Percentiles rank a stretch among this genome's conserved stretches.
Evolutionary conservation across 2,113 vertebrate genomes (phyloP).

Genomic region (Tapirus terrestris): DNA sequence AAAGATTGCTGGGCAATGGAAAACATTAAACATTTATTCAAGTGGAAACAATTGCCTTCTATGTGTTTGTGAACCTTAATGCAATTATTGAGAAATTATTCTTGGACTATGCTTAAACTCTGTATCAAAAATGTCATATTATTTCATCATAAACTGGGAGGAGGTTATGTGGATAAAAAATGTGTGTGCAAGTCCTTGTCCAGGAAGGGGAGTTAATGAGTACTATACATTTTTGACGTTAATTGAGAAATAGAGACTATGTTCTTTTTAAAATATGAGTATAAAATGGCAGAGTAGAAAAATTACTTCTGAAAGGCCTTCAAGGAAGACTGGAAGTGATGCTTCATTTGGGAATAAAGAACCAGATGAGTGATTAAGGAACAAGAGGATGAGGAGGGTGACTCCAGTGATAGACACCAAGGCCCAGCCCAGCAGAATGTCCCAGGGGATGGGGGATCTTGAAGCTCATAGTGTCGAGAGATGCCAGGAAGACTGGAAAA

Average conservation of each 20-base stretch:
- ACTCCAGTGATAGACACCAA: too few relatives aligned
- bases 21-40: neutral
- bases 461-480: too few relatives aligned
- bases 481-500: neutral
- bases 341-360: too few relatives aligned
- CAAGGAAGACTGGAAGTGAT: neutral
- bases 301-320: neutral
- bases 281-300: neutral
- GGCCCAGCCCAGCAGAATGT: too few relatives aligned
- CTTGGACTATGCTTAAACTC: neutral
- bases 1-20: neutral
- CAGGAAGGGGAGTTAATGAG: neutral
- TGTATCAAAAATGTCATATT: neutral
- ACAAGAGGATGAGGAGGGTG: neutral
- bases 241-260: neutral
- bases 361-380: neutral
- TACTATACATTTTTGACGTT: neutral
- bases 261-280: neutral
- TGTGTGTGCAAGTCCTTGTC: too few relatives aligned
- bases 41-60: neutral
- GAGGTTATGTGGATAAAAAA: too few relatives aligned
- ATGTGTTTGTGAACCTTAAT: neutral
- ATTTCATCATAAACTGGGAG: neutral
- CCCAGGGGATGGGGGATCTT: too few relatives aligned
- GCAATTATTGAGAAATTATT: neutral